Evolutionary conservation across 1,140 invertebrate species (phyloP).

Genomic region (Drosophila pachea): DNA sequence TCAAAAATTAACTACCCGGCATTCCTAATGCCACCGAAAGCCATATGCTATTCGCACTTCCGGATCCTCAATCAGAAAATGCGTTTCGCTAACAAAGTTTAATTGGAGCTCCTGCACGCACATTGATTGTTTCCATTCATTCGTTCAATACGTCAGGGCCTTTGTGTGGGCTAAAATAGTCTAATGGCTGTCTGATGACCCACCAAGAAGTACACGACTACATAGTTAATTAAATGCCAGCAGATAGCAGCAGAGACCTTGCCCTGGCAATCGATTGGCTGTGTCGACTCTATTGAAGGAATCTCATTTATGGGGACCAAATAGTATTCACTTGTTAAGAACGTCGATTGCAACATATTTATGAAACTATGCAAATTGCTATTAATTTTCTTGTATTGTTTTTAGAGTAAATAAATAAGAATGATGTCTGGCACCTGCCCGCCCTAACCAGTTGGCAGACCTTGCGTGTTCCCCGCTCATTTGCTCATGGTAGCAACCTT

Average conservation of each 20-base stretch:
- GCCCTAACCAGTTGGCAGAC: constrained; percentile 12
- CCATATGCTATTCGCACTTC: not conserved
- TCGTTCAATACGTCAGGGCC: too few relatives aligned
- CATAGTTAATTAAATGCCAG: constrained; percentile 44
- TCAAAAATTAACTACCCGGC: constrained; percentile 1
- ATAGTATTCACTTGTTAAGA: constrained; percentile 48
- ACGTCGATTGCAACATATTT: constrained; percentile 70
- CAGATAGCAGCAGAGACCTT: constrained; percentile 46
- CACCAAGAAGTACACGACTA: too few relatives aligned
- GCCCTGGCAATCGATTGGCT: constrained; percentile 52
- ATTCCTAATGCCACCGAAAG: not conserved
- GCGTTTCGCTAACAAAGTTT: constrained; percentile 20
- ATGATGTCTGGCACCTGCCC: constrained; percentile 55
- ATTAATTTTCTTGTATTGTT: constrained; percentile 77
- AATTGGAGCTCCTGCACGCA: constrained; percentile 47
- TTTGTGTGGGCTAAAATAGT: constrained; percentile 11
- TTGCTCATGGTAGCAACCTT: constrained; percentile 63
- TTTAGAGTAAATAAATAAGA: constrained; percentile 77
- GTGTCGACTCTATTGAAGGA: constrained; percentile 31
- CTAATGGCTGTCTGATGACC: constrained; percentile 44
- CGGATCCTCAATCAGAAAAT: constrained; percentile 8
- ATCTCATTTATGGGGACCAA: constrained; percentile 20
- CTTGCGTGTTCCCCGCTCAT: constrained; percentile 68
- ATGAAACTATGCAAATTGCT: constrained; percentile 74
- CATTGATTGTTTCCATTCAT: constrained; percentile 1